Percentiles rank a stretch among this genome's conserved stretches.
phyloP scores from a whole-genome alignment of 2,888 invertebrate species.

The Drosophila aldrichi region DNA sequence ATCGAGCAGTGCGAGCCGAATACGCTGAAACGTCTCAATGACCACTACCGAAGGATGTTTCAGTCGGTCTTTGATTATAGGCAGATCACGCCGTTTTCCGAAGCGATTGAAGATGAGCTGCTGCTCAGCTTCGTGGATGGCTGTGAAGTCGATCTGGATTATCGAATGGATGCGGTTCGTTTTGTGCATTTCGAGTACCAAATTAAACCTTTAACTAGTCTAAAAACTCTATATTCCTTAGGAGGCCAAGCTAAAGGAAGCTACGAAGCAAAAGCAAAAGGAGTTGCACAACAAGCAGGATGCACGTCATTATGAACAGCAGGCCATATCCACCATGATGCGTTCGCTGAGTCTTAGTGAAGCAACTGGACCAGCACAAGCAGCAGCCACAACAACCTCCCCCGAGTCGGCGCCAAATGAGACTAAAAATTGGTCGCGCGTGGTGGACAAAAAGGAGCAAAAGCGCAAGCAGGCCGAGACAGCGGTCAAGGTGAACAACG shows the following conservation, averaged over 20 bases:
- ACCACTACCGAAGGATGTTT: slow-evolving; percentile 89
- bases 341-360: slow-evolving; percentile 77
- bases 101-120: slow-evolving; percentile 88
- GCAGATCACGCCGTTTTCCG: slow-evolving; percentile 89
- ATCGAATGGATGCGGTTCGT: slow-evolving; percentile 84
- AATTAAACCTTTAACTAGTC: background rate
- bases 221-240: background rate
- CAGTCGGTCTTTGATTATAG: slow-evolving; percentile 87
- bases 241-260: slow-evolving; percentile 54
- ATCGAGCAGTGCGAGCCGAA: slow-evolving; percentile 88
- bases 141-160: slow-evolving; percentile 86
- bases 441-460: slow-evolving; percentile 85
- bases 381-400: slow-evolving; percentile 35
- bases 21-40: slow-evolving; percentile 88
- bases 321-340: slow-evolving; percentile 83
- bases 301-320: slow-evolving; percentile 82
- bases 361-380: slow-evolving; percentile 26
- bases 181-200: background rate
- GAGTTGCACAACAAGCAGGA: slow-evolving; percentile 72
- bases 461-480: slow-evolving; percentile 83
- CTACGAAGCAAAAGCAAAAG: slow-evolving; percentile 65
- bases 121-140: slow-evolving; percentile 84
- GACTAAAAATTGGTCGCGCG: slow-evolving; percentile 82
- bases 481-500: slow-evolving; percentile 81
- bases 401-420: slow-evolving; percentile 51